Conservation (phyloP, 2,888 invertebrate species). For the Habrosyne pyritoides region DNA sequence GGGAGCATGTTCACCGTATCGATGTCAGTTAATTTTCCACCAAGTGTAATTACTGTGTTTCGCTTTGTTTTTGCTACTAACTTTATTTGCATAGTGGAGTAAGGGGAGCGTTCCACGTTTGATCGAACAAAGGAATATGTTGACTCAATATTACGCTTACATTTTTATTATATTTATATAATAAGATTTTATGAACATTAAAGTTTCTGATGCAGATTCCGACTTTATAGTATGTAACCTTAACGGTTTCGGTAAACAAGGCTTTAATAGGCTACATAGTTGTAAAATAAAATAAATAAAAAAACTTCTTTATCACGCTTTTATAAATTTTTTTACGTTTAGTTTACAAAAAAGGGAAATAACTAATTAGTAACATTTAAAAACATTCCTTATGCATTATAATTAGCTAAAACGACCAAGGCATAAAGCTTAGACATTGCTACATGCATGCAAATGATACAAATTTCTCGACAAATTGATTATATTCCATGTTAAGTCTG, state of each 20-base stretch:
- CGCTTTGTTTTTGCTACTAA: conserved; percentile 82
- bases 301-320: too few relatives aligned
- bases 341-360: too few relatives aligned
- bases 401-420: not conserved
- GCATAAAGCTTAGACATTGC: not conserved
- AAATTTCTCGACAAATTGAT: conserved; percentile 2
- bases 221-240: too few relatives aligned
- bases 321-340: too few relatives aligned
- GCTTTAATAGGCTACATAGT: too few relatives aligned
- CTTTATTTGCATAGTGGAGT: conserved; percentile 80
- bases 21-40: conserved; percentile 81
- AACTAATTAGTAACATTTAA: not conserved
- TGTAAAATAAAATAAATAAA: too few relatives aligned
- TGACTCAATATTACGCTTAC: conserved; percentile 38
- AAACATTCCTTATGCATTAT: not conserved
- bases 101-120: conserved; percentile 59
- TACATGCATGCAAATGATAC: not conserved
- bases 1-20: conserved; percentile 70
- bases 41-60: conserved; percentile 80
- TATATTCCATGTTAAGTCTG: not conserved
- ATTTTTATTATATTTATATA: conserved; percentile 8
- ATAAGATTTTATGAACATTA: too few relatives aligned
- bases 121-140: conserved; percentile 35
- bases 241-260: too few relatives aligned
- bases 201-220: too few relatives aligned